These are phyloP conservation scores for Macrochelys suwanniensis DNA, from an alignment of 2,797 vertebrate species.

Conservation along the genomic window DNA sequence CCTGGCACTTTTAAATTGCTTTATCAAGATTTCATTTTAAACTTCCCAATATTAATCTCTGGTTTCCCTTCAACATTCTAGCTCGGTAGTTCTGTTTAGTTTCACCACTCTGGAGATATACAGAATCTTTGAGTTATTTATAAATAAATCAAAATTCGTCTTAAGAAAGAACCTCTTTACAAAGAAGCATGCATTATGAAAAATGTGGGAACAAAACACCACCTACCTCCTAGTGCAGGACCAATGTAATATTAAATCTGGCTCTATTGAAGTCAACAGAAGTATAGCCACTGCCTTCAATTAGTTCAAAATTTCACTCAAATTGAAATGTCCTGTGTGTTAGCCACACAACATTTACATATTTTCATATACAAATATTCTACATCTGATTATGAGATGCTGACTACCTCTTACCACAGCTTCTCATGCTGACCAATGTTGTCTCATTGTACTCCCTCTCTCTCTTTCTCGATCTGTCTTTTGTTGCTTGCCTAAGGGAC, in stretches of 20 bases:
- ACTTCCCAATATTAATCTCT: neutral
- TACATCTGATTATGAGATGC: neutral
- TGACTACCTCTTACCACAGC: neutral
- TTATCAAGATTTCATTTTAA: neutral
- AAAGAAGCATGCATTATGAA: neutral
- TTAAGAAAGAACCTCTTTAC: neutral
- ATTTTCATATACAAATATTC: neutral
- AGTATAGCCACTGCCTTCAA: neutral
- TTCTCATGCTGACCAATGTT: neutral
- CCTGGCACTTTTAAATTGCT: neutral
- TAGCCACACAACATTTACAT: neutral
- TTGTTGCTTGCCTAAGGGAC: neutral
- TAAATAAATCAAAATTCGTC: neutral
- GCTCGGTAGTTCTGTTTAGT: too few species aligned
- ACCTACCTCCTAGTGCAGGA: rapidly evolving
- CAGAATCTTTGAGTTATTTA: neutral
- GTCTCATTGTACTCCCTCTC: neutral
- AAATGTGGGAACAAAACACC: neutral
- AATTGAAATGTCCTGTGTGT: neutral
- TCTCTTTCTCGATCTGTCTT: neutral
- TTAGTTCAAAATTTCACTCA: neutral
- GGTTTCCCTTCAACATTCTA: neutral
- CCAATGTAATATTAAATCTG: neutral
- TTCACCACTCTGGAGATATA: neutral
- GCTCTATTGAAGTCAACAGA: neutral